Conservation (phyloP, 1,140 invertebrate species). For the Dolichoris vasculosae region DNA sequence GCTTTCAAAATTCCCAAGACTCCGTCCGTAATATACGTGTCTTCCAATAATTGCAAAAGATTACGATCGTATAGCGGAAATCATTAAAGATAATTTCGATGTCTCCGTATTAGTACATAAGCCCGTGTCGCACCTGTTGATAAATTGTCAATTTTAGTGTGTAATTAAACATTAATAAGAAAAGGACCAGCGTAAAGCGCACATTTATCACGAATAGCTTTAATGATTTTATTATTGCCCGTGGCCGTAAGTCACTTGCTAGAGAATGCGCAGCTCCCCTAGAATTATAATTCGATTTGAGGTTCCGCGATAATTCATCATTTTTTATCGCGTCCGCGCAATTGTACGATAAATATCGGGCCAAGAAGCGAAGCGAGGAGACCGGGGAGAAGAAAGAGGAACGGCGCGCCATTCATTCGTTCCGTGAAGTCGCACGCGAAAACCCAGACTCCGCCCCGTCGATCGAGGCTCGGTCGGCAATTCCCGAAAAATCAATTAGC, state of each 20-base stretch:
- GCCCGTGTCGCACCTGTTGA: slow-evolving; percentile 8
- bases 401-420: too few species aligned
- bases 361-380: not conserved
- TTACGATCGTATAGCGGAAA: not conserved
- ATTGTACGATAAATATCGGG: not conserved
- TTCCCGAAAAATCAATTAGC: slow-evolving; percentile 25
- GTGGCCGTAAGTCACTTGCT: not conserved
- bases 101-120: not conserved
- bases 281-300: slow-evolving; percentile 6
- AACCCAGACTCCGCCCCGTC: not conserved
- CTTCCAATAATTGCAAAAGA: not conserved
- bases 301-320: not conserved
- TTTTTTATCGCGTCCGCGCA: not conserved
- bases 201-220: not conserved
- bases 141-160: not conserved
- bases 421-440: not conserved
- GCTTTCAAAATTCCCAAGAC: not conserved
- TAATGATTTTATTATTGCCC: slow-evolving; percentile 5
- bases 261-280: not conserved
- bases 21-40: not conserved
- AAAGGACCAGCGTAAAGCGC: not conserved
- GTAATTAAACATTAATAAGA: not conserved
- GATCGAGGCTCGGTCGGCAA: not conserved
- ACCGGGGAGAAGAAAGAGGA: not conserved
- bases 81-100: not conserved